These are phyloP conservation scores for Tragulus kanchil DNA, from an alignment of 2,113 vertebrate species.

Conservation along the genomic window DNA sequence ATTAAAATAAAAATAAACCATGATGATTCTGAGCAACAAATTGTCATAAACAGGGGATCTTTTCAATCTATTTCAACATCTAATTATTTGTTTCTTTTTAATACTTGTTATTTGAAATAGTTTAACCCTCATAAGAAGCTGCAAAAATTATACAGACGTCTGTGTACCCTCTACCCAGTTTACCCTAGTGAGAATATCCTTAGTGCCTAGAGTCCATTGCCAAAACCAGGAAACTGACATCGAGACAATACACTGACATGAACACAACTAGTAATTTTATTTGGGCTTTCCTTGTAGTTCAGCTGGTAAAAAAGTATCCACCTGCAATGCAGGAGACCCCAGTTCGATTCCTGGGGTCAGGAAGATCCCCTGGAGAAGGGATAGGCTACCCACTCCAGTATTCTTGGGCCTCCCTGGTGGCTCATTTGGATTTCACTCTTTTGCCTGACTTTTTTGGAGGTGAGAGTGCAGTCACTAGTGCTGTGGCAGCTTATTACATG, in stretches of 20 bases:
- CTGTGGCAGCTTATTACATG: background rate
- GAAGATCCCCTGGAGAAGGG: too few relatives aligned
- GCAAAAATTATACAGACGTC: background rate
- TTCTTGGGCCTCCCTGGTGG: too few relatives aligned
- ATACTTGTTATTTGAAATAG: slow-evolving; percentile 4
- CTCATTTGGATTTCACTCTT: background rate
- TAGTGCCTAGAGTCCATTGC: background rate
- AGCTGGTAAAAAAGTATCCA: too few relatives aligned
- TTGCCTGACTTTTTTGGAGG: background rate
- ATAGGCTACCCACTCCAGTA: too few relatives aligned
- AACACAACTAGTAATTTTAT: background rate
- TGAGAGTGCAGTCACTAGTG: background rate
- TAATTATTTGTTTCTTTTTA: slow-evolving; percentile 81
- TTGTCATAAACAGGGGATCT: slow-evolving; percentile 59
- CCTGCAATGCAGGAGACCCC: too few relatives aligned
- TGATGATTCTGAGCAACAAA: slow-evolving; percentile 28
- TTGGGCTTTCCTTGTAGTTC: background rate
- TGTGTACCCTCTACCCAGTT: background rate
- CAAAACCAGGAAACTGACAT: background rate
- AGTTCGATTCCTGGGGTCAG: too few relatives aligned
- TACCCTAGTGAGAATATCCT: slow-evolving; percentile 2
- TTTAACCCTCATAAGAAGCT: slow-evolving; percentile 3
- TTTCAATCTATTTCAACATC: slow-evolving; percentile 78
- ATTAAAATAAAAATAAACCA: slow-evolving; percentile 68
- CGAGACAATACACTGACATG: background rate